Evolutionary conservation across 2,888 invertebrate species (phyloP), one percentile per base, ranked within the genome.

Genomic region (Blastobasis adustella): DNA sequence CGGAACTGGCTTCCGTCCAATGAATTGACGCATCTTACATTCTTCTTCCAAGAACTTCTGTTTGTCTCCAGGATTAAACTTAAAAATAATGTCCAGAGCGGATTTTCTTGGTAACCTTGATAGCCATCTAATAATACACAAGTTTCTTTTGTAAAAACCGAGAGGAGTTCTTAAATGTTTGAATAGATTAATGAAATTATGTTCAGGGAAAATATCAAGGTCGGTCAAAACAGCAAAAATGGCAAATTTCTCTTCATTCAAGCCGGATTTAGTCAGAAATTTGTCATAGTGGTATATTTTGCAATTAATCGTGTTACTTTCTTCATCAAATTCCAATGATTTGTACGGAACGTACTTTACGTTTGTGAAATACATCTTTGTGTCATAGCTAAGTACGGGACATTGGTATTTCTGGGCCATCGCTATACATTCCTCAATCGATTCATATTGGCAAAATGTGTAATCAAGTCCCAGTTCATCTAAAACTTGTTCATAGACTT

Each of bases 391-490:
- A 4, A 78, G 56, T 0, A 77, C 51, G 0, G 78, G 68, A 49
- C 76, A 78, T 1, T 62, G 52, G 4, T 70, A 54, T 46, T 58
- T 65, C 10, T 59, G 54, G 3, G 78, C 77, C 8, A 77, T 53
- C 0, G 66, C 67, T 4, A 67, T 65, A n/a, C 74, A 69, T 3
- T 73, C 68, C 10, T 61, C 58, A 50, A 71, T 71, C 4, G 55
- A 41, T 49, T 74, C 67, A 6, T 50, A 62, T 37, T 69, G 52
- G 44, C 71, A 69, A 5, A 66, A 52, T 0, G 63, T 58, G 47
- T 68, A 69, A 4, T 68, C 50, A 4, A 76, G 54, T 0, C 50
- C 59, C 63, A 72, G 59, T 57, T 76, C 74, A 4, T 67, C 54
- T 5, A 79, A 47, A 0, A 72, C 61, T 57, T 76, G 63, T 44